Evolutionary conservation across 2,113 vertebrate species (phyloP), one percentile per base, ranked within the genome.

Genomic region (Syngnathoides biaculeatus): DNA sequence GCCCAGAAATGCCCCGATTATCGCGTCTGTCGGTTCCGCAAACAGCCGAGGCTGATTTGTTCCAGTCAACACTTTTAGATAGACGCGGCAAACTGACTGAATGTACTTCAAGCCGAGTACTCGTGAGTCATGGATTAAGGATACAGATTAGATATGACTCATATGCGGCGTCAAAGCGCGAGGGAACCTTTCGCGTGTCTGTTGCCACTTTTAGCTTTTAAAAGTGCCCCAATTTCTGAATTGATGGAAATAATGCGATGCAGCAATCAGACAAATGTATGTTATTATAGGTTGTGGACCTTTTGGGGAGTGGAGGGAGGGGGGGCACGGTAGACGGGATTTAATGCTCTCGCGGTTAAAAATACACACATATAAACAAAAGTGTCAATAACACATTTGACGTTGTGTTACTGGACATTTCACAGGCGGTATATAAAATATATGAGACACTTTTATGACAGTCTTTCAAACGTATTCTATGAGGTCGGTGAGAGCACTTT

Each of bases 121-220:
- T 62, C 0, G 19, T 12, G 42, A 79, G 67, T 80, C 77, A 75
- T 70, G 82, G 84, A 78, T 80, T 84, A 84, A 81, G 77, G 53
- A 73, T 71, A 68, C 26, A 73, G 84, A 84, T 86, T 79, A 86
- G 30, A 81, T 58, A 64, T 82, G 79, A 64, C 73, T 80, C 77
- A 69, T 38, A 20, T 3, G 24, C 58, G 50, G 58, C 56, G 59
- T 69, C 68, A 9, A 43, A 38, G 20, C 27, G 15, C 48, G n/a
- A 20, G 53, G 24, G 22, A 26, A 26, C 24, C 22, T 55, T 55
- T 55, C 26, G 11, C 12, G 0, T 26, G 7, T 26, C 52, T 14
- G 12, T 1, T 12, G 22, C 22, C 52, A 26, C 11, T 24, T 35
- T 26, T 9, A 24, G 8, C 5, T 53, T 13, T 53, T 26, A 55